Conservation (phyloP, 2,113 vertebrate species). For the Arvicanthis niloticus region DNA sequence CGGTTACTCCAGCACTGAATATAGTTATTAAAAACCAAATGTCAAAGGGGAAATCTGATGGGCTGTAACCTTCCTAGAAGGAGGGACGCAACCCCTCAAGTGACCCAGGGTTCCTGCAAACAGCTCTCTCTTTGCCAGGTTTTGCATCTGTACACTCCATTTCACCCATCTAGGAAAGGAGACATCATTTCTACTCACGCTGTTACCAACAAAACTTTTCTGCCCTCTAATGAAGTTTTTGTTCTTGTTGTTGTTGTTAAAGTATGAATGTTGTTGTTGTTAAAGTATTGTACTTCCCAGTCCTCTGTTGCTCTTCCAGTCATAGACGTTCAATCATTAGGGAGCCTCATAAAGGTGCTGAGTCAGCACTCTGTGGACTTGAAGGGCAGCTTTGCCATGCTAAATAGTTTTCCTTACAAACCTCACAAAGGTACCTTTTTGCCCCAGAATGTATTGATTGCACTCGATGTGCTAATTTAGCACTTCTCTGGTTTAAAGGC, state of each 20-base stretch:
- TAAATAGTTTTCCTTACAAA: conserved; percentile 83
- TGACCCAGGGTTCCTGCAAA: conserved; percentile 19
- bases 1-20: conserved; percentile 56
- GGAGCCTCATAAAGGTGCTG: conserved; percentile 71
- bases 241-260: background rate
- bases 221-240: background rate
- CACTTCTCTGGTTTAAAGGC: conserved; percentile 84
- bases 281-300: conserved; percentile 41
- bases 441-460: conserved; percentile 83
- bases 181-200: conserved; percentile 14
- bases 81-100: conserved; percentile 28
- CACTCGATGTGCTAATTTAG: conserved; percentile 86
- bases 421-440: conserved; percentile 76
- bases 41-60: conserved; percentile 65
- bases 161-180: background rate
- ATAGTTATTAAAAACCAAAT: conserved; percentile 72
- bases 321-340: conserved; percentile 66
- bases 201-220: conserved; percentile 25
- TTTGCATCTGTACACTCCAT: background rate
- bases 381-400: conserved; percentile 70
- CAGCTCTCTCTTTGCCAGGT: background rate
- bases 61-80: conserved; percentile 51
- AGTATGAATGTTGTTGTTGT: conserved; percentile 48
- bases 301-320: conserved; percentile 27
- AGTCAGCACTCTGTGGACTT: conserved; percentile 72